Evolutionary conservation across 2,113 vertebrate species (phyloP), one percentile per base, ranked within the genome.

Genomic region (Brachyistius frenatus): DNA sequence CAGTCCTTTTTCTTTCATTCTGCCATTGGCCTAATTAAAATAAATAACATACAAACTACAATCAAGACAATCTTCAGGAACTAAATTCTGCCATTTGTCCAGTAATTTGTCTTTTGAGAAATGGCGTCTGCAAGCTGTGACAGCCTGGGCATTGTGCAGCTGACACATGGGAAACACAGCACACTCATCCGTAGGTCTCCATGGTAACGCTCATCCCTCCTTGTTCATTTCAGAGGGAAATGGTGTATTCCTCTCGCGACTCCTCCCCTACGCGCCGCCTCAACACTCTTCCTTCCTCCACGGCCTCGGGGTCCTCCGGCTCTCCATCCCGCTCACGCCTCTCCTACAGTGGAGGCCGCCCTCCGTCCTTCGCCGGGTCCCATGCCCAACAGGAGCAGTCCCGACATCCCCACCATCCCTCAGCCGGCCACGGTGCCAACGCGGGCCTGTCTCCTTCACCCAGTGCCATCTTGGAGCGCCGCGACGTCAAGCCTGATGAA

Each of bases 401-500:
- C 0, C 90, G 96, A 1, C 93, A 94, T 33, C 78, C 91, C 5
- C 94, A 95, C 87, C 94, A 94, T 58, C 75, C 93, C 0, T 93
- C 97, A 13, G 93, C 96, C 0, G 88, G 94, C 4, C 96, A 97
- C 23, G 87, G 67, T 0, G 92, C 94, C 0, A 94, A 95, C 1
- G 93, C 78, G 3, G 96, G 95, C 0, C 94, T 99, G 30, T 97
- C 97, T 0, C 96, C 97, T 6, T 99, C 97, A 31, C 97, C 98
- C 79, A 99, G 98, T 7, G 97, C 98, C 93, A 99, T 99, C 93
- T 94, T 99, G 91, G 98, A 99, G 76, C 96, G 98, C 13, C 96
- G 98, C 0, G 98, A 99, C 0, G 98, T 99, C 76, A 99, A 99
- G 30, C 98, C 98, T 0, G 98, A 99, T 0, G 98, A 99, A 76